Percentiles rank a stretch among this genome's conserved stretches.
These are phyloP conservation scores for Fabriciana adippe DNA, from an alignment of 2,888 invertebrate species.

Conservation along the genomic window DNA sequence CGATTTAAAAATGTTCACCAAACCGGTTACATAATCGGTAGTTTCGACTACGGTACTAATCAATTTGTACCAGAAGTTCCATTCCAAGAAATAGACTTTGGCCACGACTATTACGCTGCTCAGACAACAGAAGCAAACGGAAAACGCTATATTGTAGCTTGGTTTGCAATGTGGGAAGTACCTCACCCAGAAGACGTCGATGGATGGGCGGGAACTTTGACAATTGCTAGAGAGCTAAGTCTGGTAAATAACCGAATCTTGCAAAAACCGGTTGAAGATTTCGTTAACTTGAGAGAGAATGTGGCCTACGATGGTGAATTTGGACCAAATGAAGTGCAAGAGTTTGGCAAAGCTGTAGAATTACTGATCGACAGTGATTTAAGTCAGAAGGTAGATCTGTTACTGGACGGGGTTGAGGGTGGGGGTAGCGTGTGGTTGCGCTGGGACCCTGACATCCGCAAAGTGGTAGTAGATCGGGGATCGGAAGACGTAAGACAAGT, in stretches of 20 bases:
- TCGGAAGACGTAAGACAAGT: conserved; percentile 65
- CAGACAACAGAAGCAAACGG: conserved; percentile 66
- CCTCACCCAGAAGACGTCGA: conserved; percentile 63
- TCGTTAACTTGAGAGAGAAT: conserved; percentile 54
- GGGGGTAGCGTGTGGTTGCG: conserved; percentile 54
- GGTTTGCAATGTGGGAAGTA: conserved; percentile 76
- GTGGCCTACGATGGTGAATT: conserved; percentile 49
- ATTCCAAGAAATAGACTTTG: conserved; percentile 73
- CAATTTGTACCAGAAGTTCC: conserved; percentile 60
- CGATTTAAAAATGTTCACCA: conserved; percentile 68
- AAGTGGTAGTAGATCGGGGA: conserved; percentile 62
- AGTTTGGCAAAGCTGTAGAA: conserved; percentile 63
- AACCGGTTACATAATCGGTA: conserved; percentile 73
- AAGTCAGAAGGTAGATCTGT: conserved; percentile 52
- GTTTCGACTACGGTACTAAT: conserved; percentile 67
- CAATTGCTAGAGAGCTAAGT: conserved; percentile 64
- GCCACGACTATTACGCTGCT: conserved; percentile 77
- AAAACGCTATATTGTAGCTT: conserved; percentile 63
- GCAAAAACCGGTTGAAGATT: conserved; percentile 62
- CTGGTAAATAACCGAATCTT: conserved; percentile 57
- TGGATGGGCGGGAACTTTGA: conserved; percentile 75
- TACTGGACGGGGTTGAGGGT: conserved; percentile 58
- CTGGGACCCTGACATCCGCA: conserved; percentile 59
- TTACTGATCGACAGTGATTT: conserved; percentile 58
- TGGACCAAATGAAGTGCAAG: conserved; percentile 42